phyloP scores from a whole-genome alignment of 2,797 vertebrate species.

The Lepus oiostolus region DNA sequence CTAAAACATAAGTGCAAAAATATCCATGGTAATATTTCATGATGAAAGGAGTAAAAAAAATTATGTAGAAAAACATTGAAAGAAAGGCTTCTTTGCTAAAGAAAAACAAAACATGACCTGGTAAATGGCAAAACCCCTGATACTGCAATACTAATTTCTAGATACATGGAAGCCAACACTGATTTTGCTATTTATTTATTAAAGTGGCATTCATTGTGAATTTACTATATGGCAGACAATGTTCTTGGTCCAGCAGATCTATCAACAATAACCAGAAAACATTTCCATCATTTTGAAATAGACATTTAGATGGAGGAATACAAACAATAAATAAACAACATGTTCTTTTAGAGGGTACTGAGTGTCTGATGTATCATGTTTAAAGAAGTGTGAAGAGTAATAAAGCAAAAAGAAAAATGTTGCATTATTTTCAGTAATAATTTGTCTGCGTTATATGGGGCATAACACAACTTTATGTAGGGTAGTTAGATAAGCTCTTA shows the following conservation, averaged over 20 bases:
- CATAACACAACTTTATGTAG: background rate
- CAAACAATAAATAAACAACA: background rate
- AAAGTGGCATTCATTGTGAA: background rate
- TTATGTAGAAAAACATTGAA: background rate
- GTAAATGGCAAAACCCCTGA: background rate
- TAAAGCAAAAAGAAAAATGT: background rate
- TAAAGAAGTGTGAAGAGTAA: background rate
- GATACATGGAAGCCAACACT: background rate
- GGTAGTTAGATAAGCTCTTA: background rate
- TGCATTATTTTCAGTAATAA: too few species aligned
- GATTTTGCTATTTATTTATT: background rate
- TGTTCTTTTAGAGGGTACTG: background rate
- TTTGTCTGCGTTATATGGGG: background rate
- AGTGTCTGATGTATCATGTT: background rate
- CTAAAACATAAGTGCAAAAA: background rate
- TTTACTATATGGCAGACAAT: background rate
- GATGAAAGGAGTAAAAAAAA: background rate
- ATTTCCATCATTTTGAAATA: background rate
- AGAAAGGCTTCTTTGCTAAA: background rate
- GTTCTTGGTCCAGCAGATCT: background rate
- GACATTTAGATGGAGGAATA: background rate
- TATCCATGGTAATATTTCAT: background rate
- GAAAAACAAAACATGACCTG: background rate
- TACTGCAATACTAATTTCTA: background rate
- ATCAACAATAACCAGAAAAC: background rate